These are phyloP conservation scores for Panagrolaimus sp. DNA, from an alignment of 1,140 invertebrate species.

Conservation along the genomic window DNA sequence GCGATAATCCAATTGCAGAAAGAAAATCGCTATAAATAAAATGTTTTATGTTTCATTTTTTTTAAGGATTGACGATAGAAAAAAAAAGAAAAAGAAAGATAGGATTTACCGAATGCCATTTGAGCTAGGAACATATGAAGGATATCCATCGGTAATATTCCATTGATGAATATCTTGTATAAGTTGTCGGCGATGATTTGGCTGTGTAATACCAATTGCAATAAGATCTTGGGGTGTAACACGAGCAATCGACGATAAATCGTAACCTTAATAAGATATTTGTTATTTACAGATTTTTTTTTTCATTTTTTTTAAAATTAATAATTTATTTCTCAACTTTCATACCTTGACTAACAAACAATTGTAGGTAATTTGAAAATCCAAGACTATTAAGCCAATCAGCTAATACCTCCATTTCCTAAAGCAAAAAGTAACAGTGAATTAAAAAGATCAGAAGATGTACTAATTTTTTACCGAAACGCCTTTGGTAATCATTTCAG, in stretches of 20 bases:
- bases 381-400: constrained; percentile 88
- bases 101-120: not conserved
- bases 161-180: constrained; percentile 91
- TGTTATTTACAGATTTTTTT: too few species aligned
- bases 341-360: constrained; percentile 88
- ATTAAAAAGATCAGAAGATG: not conserved
- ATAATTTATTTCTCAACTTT: too few species aligned
- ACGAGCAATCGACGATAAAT: constrained; percentile 87
- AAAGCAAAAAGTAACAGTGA: constrained; percentile 35
- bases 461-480: constrained; percentile 63
- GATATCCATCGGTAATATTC: constrained; percentile 61
- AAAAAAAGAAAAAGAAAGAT: too few species aligned
- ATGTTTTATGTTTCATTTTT: too few species aligned
- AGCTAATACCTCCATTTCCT: constrained; percentile 85
- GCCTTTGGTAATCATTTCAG: constrained; percentile 64
- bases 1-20: constrained; percentile 39
- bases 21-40: constrained; percentile 40
- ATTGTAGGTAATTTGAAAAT: constrained; percentile 87
- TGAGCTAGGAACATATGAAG: constrained; percentile 13
- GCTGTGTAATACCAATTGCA: constrained; percentile 86
- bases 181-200: constrained; percentile 86
- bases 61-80: too few species aligned
- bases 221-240: constrained; percentile 89
- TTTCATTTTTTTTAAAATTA: too few species aligned
- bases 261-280: too few species aligned